phyloP scores from a whole-genome alignment of 2,113 vertebrate species.

The Collichthys lucidus region DNA sequence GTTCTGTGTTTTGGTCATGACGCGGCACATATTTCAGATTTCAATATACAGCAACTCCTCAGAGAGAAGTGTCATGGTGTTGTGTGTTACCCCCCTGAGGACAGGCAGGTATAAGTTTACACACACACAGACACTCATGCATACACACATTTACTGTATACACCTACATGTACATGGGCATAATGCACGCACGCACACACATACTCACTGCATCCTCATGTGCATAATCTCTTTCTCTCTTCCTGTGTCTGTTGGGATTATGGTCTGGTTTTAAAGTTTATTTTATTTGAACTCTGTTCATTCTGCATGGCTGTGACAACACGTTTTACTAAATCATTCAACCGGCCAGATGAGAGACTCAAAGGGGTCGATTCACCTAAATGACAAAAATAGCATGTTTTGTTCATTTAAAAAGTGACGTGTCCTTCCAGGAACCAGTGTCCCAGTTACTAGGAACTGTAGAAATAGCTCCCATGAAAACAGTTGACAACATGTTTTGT shows the following conservation, averaged over 20 bases:
- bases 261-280: background rate
- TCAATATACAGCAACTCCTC: conserved; percentile 70
- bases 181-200: conserved; percentile 1
- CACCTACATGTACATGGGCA: background rate
- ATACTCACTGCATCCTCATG: background rate
- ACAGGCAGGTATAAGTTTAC: conserved; percentile 60
- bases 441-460: background rate
- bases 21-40: conserved; percentile 74
- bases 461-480: background rate
- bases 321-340: background rate
- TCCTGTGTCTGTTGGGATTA: background rate
- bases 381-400: background rate
- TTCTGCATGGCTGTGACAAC: background rate
- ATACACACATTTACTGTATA: conserved; percentile 24
- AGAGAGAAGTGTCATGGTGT: conserved; percentile 65
- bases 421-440: conserved; percentile 12
- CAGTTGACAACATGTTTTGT: conserved; percentile 11
- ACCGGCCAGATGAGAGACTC: background rate
- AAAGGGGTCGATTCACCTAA: background rate
- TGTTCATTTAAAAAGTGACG: background rate
- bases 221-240: background rate
- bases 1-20: conserved; percentile 70
- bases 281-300: conserved; percentile 4
- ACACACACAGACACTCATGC: conserved; percentile 16
- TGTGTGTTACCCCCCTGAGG: conserved; percentile 71